Base-by-base conservation (phyloP, 2,797 vertebrate genomes). In the Sciaenops ocellatus region DNA sequence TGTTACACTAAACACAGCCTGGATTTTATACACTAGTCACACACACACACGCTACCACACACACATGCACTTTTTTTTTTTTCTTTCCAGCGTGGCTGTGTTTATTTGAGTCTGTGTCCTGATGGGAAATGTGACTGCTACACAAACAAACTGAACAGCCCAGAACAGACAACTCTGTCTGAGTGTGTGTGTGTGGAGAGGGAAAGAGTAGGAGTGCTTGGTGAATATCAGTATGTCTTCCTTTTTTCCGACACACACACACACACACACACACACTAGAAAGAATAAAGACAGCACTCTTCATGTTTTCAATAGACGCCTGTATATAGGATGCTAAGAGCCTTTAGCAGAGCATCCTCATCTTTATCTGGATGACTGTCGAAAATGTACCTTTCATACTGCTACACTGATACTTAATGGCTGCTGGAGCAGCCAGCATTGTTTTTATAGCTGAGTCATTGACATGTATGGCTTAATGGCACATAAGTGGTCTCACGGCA, bases 101-200 rank as follows among this genome's bases (percentile, higher is more conserved):
- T 96, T 96, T 95, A 95, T 96, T 96, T 95, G 93, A 95, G 93
- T 93, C 91, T 93, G 87, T 88, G 90, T 92, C 92, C 89, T 94
- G 91, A 95, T 95, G 94, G 95, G 95, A 96, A 95, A 95, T 94
- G 91, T 94, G 95, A 95, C 93, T 93, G 92, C 92, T 93, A 79
- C 85, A 92, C 94, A 94, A 95, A 95, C 93, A 94, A 94, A 95
- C 93, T 73, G 86, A 94, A 73, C 61, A 67, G 85, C 64, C 84
- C 69, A 86, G 84, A 83, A 90, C 89, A 85, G 87, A 86, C 84
- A 86, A 83, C 76, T 76, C 63, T 70, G 78, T 80, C 50, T 74
- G 57, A 34, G 62, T 22, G 70, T 64, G 59, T 74, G 73, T 66
- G 62, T 55, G 52, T 52, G 57, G 44, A 65, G 68, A 66, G 55